Conservation (phyloP, 1,140 invertebrate species). For the Caenorhabditis inopinata region DNA sequence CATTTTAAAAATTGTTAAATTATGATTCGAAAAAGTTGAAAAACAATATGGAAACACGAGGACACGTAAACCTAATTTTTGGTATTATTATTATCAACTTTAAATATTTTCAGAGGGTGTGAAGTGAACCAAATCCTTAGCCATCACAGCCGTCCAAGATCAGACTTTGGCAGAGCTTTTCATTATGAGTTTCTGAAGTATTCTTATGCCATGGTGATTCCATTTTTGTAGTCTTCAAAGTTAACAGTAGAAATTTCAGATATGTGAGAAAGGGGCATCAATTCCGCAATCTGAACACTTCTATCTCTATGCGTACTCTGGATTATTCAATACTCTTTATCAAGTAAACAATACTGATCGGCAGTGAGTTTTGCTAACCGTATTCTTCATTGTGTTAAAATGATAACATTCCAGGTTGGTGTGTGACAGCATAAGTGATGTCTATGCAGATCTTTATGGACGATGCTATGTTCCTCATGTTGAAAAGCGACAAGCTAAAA, state of each 20-base stretch:
- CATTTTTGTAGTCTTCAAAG: neutral
- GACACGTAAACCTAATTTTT: too few species aligned
- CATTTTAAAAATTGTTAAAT: slow-evolving; percentile 10
- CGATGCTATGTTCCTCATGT: slow-evolving; percentile 59
- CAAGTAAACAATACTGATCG: slow-evolving; percentile 45
- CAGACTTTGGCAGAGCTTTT: slow-evolving; percentile 54
- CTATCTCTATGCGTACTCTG: slow-evolving; percentile 51
- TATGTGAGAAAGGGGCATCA: slow-evolving; percentile 58
- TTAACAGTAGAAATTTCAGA: slow-evolving; percentile 33
- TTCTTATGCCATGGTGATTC: slow-evolving; percentile 59
- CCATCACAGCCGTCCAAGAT: slow-evolving; percentile 3
- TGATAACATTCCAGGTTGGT: slow-evolving; percentile 48
- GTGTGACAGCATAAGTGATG: slow-evolving; percentile 51
- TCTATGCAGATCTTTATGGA: slow-evolving; percentile 58
- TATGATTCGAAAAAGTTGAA: too few species aligned
- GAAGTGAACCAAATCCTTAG: slow-evolving; percentile 54
- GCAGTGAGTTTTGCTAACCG: neutral
- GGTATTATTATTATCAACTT: too few species aligned
- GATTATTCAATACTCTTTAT: slow-evolving; percentile 54
- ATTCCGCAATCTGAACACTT: slow-evolving; percentile 39
- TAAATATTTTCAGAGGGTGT: slow-evolving; percentile 51
- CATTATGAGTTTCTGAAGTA: slow-evolving; percentile 57
- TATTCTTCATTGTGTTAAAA: neutral
- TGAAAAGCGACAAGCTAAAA: slow-evolving; percentile 43
- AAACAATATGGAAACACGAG: too few species aligned